A percentile compares a stretch with the other conserved stretches of the same genome.
Conservation (phyloP, 2,888 invertebrate genomes). For the Phalera bucephala region DNA sequence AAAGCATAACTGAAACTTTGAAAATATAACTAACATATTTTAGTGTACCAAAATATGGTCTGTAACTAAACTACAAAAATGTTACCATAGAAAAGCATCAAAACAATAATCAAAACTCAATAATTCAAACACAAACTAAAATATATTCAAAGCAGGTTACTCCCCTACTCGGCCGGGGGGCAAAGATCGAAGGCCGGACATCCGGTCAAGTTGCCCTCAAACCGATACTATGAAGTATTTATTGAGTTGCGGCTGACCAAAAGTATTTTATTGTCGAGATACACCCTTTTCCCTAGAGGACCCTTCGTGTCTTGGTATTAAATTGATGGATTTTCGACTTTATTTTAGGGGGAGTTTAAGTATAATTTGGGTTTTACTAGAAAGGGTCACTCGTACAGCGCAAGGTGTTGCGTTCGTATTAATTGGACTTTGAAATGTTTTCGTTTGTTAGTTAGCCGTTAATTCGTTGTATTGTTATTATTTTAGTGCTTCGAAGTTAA, state of each 20-base stretch:
- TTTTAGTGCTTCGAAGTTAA: no score
- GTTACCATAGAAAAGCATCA: no score
- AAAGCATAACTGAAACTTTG: no score
- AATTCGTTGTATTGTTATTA: slow-evolving; percentile 38
- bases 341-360: slow-evolving; percentile 20
- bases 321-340: slow-evolving; percentile 26
- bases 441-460: slow-evolving; percentile 58
- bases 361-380: slow-evolving; percentile 21
- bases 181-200: slow-evolving; percentile 74
- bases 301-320: slow-evolving; percentile 36
- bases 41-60: no score
- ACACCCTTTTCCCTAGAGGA: slow-evolving; percentile 56
- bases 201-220: slow-evolving; percentile 74
- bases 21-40: no score
- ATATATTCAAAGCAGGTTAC: slow-evolving; percentile 55
- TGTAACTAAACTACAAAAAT: no score
- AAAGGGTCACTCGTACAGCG: slow-evolving; percentile 35
- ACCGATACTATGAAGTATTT: slow-evolving; percentile 82
- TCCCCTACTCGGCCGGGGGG: slow-evolving; percentile 54
- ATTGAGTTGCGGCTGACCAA: slow-evolving; percentile 79
- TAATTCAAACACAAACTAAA: slow-evolving; percentile 28
- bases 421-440: slow-evolving; percentile 68
- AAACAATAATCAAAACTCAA: no score
- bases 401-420: slow-evolving; percentile 65
- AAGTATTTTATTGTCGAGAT: slow-evolving; percentile 77